These are phyloP conservation scores for Sinopyrophorus schimmeli DNA, from an alignment of 2,888 invertebrate genomes.

Conservation along the genomic window DNA sequence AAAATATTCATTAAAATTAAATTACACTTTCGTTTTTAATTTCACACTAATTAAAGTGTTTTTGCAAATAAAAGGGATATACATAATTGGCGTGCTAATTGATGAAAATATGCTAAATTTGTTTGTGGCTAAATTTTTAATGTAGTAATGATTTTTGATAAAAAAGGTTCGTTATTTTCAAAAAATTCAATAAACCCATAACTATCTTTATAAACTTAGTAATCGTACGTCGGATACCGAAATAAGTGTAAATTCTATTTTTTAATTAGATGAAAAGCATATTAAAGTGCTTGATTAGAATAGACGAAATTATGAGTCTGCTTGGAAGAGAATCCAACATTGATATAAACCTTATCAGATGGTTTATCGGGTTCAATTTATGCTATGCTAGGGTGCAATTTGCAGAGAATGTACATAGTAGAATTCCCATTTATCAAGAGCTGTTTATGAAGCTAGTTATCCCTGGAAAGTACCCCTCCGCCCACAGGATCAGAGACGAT, in stretches of 20 bases:
- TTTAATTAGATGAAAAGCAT: background rate
- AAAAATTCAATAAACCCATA: background rate
- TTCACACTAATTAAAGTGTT: too few relatives aligned
- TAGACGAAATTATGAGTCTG: background rate
- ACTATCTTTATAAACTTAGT: background rate
- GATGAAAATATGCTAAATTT: too few relatives aligned
- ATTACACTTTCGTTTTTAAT: too few relatives aligned
- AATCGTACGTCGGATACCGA: too few relatives aligned
- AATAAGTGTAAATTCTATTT: too few relatives aligned
- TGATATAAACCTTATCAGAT: conserved; percentile 31
- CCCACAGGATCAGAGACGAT: conserved; percentile 34
- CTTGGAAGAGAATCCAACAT: conserved; percentile 4
- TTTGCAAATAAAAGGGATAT: too few relatives aligned
- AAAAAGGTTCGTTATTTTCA: background rate
- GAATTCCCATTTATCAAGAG: conserved; percentile 54
- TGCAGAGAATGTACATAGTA: conserved; percentile 55
- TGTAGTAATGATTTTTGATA: background rate
- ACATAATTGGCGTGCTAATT: too few relatives aligned
- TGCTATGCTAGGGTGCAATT: conserved; percentile 55
- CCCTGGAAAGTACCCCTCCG: conserved; percentile 44
- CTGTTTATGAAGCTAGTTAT: conserved; percentile 56
- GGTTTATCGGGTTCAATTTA: conserved; percentile 55
- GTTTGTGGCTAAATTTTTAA: too few relatives aligned
- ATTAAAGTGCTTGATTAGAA: background rate
- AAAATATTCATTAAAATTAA: too few relatives aligned